phyloP scores from a whole-genome alignment of 2,113 vertebrate genomes.

The Poecile atricapillus region DNA sequence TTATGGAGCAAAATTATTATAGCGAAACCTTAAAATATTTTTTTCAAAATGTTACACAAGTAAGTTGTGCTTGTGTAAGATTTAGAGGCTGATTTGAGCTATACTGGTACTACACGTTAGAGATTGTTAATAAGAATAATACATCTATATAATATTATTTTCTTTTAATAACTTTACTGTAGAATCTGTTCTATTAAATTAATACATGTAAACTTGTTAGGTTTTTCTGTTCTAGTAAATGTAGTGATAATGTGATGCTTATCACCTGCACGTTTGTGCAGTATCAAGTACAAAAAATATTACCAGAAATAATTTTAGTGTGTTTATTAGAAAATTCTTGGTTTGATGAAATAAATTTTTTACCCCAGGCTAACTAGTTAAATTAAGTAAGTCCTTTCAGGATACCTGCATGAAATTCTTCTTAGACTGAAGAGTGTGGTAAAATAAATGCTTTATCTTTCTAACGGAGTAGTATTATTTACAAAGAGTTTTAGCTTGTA shows the following conservation, averaged over 20 bases:
- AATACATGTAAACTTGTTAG: background rate
- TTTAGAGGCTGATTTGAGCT: background rate
- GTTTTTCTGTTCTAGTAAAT: background rate
- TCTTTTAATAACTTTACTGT: background rate
- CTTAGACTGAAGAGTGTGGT: background rate
- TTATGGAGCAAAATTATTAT: background rate
- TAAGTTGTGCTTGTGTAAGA: background rate
- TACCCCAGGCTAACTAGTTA: background rate
- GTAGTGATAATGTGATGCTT: background rate
- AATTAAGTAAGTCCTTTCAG: background rate
- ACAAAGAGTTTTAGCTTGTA: background rate
- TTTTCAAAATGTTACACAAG: background rate
- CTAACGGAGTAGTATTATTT: background rate
- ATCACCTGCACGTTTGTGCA: background rate
- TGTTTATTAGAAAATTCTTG: background rate
- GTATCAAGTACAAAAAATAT: background rate
- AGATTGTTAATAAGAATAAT: background rate
- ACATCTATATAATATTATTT: background rate
- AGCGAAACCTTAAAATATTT: background rate
- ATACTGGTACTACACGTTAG: background rate
- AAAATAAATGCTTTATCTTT: background rate
- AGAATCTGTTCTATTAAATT: background rate
- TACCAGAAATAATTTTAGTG: background rate
- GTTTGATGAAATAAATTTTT: background rate
- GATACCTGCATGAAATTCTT: accelerated